Evolutionary conservation across 2,797 vertebrate genomes (phyloP).

Genomic region (Helostoma temminkii): DNA sequence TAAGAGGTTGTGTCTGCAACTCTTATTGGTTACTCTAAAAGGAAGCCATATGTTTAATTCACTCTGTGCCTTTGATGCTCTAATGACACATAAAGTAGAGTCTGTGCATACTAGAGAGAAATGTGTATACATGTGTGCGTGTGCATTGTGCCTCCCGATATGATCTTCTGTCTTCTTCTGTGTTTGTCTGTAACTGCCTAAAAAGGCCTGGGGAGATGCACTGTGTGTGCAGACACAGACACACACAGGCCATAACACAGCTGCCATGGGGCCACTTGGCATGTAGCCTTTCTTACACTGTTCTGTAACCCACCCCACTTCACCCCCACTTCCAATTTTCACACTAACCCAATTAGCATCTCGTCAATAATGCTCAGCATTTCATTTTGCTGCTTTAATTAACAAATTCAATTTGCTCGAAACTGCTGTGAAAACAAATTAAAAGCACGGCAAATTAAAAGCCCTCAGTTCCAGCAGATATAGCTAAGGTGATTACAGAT

Average conservation of each 20-base stretch:
- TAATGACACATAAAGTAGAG: too few relatives aligned
- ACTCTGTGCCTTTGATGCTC: too few relatives aligned
- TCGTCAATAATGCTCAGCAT: conserved; percentile 99
- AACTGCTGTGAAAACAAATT: conserved; percentile 91
- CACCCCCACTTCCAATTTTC: conserved; percentile 87
- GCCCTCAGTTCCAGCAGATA: conserved; percentile 88
- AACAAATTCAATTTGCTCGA: conserved; percentile 99
- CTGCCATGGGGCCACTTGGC: conserved; percentile 69
- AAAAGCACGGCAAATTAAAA: conserved; percentile 91
- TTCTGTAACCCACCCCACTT: conserved; percentile 88
- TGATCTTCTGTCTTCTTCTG: conserved; percentile 40
- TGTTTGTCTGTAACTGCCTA: conserved; percentile 42
- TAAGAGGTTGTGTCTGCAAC: too few relatives aligned
- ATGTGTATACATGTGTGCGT: too few relatives aligned
- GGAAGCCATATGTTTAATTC: too few relatives aligned
- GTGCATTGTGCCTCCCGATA: too few relatives aligned
- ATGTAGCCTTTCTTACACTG: conserved; percentile 81
- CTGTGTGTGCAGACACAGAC: conserved; percentile 24
- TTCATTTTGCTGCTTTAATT: conserved; percentile 99
- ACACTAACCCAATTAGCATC: conserved; percentile 98
- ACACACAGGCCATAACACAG: conserved; percentile 30
- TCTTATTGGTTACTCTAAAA: too few relatives aligned
- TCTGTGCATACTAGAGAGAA: too few relatives aligned
- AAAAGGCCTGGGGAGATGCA: conserved; percentile 48
- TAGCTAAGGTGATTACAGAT: conserved; percentile 92